Evolutionary conservation across 1,140 invertebrate species (phyloP), one percentile per base, ranked within the genome.

Genomic region (Apis dorsata): DNA sequence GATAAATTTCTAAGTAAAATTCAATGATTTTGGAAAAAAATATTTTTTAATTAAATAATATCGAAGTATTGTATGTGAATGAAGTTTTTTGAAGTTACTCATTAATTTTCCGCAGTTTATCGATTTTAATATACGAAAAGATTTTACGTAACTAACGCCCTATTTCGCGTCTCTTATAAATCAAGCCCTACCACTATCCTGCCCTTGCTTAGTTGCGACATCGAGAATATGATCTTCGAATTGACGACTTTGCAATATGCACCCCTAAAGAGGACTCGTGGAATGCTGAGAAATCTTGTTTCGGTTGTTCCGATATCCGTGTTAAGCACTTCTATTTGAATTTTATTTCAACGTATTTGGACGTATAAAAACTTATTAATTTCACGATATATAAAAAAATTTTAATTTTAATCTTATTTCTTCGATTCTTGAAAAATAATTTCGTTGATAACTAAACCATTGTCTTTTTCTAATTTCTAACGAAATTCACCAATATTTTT

Each of bases 101-200:
- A 3, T 17, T 7, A 12, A 24, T 68, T 59, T 55, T 19, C n/a
- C 55, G 13, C 44, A 3, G 44, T 2, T 17, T 62, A 82, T 82
- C 34, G 80, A 82, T 82, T 82, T 34, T 12, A 9, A 34, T 62
- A 57, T 69, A 69, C 34, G 44, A 44, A 19, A 69, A 81, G 73
- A 82, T 77, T 77, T 82, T 77, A 82, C 65, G 60, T 82, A 82
- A 83, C 81, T 28, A 11, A n/a, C 59, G 74, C 51, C 76, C 76
- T 34, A 63, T 59, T 83, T 66, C 51, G 28, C 59, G n/a, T 59
- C 11, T 13, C 8, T 66, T 34, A 51, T 63, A 57, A 59, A 83
- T 83, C 68, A 51, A 21, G 44, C 68, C 59, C n/a, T 66, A 17
- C 72, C 34, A 24, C 63, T 68, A 49, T 78, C 24, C 73, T 65